A percentile compares a stretch with the other conserved stretches of the same genome.
phyloP scores from a whole-genome alignment of 2,888 invertebrate species.

The Cryptosula pallasiana region DNA sequence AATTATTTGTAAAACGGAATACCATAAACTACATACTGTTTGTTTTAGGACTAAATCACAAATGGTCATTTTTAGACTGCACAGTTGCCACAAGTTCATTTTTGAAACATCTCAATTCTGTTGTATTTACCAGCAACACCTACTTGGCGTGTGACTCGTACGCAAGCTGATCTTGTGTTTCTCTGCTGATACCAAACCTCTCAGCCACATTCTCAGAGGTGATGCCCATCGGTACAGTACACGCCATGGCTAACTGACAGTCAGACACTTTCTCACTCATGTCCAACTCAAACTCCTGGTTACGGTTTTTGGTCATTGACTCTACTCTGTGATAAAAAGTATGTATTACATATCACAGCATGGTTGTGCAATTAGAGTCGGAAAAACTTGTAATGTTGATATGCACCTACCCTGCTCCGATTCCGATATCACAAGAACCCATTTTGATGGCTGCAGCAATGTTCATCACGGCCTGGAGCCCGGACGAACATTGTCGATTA shows the following conservation, averaged over 20 bases:
- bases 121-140: too few species aligned
- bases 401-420: constrained; percentile 43
- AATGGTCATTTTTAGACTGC: too few species aligned
- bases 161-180: constrained; percentile 44
- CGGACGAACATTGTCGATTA: constrained; percentile 47
- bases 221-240: constrained; percentile 49
- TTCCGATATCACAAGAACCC: constrained; percentile 40
- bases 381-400: neutral
- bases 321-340: constrained; percentile 45
- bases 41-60: too few species aligned
- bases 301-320: constrained; percentile 37
- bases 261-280: constrained; percentile 41
- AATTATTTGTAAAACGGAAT: too few species aligned
- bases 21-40: too few species aligned
- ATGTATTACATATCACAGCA: too few species aligned
- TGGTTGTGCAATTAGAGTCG: neutral
- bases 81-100: too few species aligned
- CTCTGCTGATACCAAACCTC: constrained; percentile 39
- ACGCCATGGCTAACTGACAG: constrained; percentile 35
- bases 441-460: constrained; percentile 45
- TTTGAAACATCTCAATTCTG: too few species aligned
- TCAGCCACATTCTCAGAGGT: constrained; percentile 52
- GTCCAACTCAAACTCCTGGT: constrained; percentile 21
- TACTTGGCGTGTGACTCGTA: constrained; percentile 44
- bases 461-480: constrained; percentile 47